Percentiles rank a stretch among this genome's conserved stretches.
phyloP scores from a whole-genome alignment of 2,113 vertebrate species.

The Rafetus swinhoei region DNA sequence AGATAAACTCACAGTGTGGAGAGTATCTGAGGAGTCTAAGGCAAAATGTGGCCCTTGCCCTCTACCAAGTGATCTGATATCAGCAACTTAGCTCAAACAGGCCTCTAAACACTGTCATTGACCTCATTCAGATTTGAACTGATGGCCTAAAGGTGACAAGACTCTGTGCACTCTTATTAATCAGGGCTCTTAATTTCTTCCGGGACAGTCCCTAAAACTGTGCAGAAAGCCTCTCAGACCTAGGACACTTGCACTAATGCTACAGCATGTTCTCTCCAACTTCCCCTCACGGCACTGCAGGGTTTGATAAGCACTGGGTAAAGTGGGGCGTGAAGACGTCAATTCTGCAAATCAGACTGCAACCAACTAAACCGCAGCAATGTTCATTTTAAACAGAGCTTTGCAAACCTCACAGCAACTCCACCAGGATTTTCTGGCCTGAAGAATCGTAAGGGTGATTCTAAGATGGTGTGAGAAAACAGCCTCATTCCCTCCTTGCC shows the following conservation, averaged over 20 bases:
- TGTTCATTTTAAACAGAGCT: background rate
- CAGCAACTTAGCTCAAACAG: too few species aligned
- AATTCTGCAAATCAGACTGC: background rate
- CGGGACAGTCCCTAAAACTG: too few species aligned
- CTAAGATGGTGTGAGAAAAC: background rate
- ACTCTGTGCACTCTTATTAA: too few species aligned
- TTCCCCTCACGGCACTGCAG: background rate
- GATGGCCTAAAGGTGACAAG: too few species aligned
- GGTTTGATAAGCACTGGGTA: background rate
- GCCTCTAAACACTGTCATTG: too few species aligned
- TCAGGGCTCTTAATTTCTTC: too few species aligned
- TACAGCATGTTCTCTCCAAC: background rate
- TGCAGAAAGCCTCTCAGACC: too few species aligned
- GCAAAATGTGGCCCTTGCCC: too few species aligned
- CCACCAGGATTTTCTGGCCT: background rate
- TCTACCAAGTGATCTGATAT: too few species aligned
- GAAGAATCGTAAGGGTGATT: background rate
- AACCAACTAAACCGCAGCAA: background rate
- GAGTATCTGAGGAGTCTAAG: too few species aligned
- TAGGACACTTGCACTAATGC: too few species aligned
- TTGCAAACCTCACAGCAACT: background rate
- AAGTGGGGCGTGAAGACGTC: background rate
- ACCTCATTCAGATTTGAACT: too few species aligned
- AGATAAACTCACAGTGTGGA: background rate
- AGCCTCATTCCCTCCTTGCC: background rate